Conservation (phyloP, 2,888 invertebrate genomes). For the Xylota segnis region DNA sequence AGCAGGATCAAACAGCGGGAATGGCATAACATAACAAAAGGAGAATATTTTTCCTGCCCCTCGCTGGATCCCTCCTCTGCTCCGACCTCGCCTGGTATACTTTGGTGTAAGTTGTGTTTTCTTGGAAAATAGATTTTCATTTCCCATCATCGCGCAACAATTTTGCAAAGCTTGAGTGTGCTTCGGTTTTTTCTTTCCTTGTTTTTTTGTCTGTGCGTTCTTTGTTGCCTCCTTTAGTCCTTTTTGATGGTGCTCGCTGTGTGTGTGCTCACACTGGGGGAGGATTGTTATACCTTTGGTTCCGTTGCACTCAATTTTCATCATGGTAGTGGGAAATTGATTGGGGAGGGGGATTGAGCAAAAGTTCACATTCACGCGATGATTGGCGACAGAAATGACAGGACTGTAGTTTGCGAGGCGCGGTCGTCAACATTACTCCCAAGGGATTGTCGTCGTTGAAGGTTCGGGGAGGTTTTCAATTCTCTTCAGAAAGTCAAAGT, state of each 20-base stretch:
- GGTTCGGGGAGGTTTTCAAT: not conserved
- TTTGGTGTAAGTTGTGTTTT: conserved; percentile 68
- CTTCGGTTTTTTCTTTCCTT: conserved; percentile 18
- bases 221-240: conserved; percentile 45
- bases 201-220: conserved; percentile 9
- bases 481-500: too few relatives aligned
- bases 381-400: conserved; percentile 52
- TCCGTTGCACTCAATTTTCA: conserved; percentile 21
- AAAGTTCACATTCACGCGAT: conserved; percentile 46
- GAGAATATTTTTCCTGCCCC: conserved; percentile 31
- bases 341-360: conserved; percentile 1
- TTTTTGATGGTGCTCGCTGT: conserved; percentile 39
- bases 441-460: conserved; percentile 11
- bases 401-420: conserved; percentile 7
- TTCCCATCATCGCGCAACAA: conserved; percentile 70
- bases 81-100: not conserved
- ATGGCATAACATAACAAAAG: conserved; percentile 55
- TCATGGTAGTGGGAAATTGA: conserved; percentile 50
- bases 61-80: conserved; percentile 22
- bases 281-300: conserved; percentile 41
- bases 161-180: conserved; percentile 32
- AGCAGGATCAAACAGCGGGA: conserved; percentile 19
- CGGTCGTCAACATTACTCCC: conserved; percentile 42
- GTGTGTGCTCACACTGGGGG: conserved; percentile 10
- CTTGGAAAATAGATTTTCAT: conserved; percentile 75